phyloP scores from a whole-genome alignment of 2,113 vertebrate genomes.

The Baryphthengus martii region DNA sequence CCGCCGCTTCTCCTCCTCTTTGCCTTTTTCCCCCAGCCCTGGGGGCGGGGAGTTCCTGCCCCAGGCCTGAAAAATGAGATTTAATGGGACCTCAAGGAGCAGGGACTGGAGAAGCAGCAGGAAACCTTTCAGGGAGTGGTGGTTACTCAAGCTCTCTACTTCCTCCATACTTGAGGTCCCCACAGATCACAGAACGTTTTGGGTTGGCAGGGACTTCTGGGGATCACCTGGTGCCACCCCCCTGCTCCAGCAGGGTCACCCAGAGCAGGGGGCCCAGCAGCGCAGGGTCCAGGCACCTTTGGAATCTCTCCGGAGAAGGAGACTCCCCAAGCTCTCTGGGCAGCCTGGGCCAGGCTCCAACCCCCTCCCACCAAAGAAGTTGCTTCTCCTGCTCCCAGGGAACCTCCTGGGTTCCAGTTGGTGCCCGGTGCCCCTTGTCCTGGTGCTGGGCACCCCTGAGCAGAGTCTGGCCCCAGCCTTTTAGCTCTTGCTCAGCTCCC shows the following conservation, averaged over 20 bases:
- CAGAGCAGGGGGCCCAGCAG: neutral
- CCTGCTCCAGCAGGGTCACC: neutral
- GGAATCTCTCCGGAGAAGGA: too few relatives aligned
- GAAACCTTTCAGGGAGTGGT: neutral
- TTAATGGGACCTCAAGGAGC: rapidly evolving
- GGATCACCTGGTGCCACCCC: neutral
- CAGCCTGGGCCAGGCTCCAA: too few relatives aligned
- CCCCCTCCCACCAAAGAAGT: too few relatives aligned
- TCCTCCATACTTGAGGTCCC: neutral
- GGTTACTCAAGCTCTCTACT: neutral
- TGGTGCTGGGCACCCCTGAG: too few relatives aligned
- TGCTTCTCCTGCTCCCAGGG: too few relatives aligned
- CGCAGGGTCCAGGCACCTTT: too few relatives aligned
- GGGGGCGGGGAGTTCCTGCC: neutral
- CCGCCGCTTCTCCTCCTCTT: rapidly evolving
- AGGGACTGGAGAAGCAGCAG: neutral
- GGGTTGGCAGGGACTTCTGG: neutral
- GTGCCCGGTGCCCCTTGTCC: too few relatives aligned
- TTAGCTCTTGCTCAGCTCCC: too few relatives aligned
- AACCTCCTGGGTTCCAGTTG: too few relatives aligned
- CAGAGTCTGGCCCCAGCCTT: too few relatives aligned
- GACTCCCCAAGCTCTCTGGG: too few relatives aligned
- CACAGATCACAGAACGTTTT: neutral
- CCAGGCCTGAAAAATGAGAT: rapidly evolving
- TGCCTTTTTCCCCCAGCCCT: neutral